Percentiles rank a stretch among this genome's conserved stretches.
These are phyloP conservation scores for Asarcornis scutulata DNA, from an alignment of 2,113 vertebrate genomes.

Conservation along the genomic window DNA sequence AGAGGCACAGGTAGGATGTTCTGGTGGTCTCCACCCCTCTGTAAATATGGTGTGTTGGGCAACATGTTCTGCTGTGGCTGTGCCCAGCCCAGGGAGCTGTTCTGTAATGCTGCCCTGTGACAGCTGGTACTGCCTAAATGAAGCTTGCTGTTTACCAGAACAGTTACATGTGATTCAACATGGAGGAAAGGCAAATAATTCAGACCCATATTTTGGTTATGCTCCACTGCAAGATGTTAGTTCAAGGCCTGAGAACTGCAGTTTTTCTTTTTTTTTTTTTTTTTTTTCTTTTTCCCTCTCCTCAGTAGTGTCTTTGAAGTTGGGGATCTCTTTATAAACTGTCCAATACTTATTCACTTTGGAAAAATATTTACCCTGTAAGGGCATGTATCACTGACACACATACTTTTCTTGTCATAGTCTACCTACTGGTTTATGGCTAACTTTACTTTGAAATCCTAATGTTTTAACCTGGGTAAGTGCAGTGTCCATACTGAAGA, in stretches of 20 bases:
- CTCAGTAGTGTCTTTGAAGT: background rate
- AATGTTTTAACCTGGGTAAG: background rate
- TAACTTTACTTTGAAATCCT: background rate
- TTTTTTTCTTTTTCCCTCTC: too few relatives aligned
- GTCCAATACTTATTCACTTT: background rate
- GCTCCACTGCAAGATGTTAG: background rate
- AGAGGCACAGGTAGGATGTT: background rate
- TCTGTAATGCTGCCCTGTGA: background rate
- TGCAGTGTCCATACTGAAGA: background rate
- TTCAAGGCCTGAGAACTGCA: background rate
- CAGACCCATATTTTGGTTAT: background rate
- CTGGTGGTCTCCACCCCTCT: background rate
- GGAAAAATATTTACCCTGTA: background rate
- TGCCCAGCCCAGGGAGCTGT: rapidly evolving
- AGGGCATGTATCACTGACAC: background rate
- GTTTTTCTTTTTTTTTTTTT: background rate
- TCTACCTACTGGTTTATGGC: background rate
- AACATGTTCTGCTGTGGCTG: background rate
- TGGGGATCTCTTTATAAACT: background rate
- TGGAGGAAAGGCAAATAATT: background rate
- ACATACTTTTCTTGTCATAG: background rate
- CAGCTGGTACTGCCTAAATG: background rate
- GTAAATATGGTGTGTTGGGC: rapidly evolving
- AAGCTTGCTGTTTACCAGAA: background rate
- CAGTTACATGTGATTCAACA: background rate